Evolutionary conservation across 1,140 invertebrate genomes (phyloP).

Genomic region (Luehdorfia chinensis): DNA sequence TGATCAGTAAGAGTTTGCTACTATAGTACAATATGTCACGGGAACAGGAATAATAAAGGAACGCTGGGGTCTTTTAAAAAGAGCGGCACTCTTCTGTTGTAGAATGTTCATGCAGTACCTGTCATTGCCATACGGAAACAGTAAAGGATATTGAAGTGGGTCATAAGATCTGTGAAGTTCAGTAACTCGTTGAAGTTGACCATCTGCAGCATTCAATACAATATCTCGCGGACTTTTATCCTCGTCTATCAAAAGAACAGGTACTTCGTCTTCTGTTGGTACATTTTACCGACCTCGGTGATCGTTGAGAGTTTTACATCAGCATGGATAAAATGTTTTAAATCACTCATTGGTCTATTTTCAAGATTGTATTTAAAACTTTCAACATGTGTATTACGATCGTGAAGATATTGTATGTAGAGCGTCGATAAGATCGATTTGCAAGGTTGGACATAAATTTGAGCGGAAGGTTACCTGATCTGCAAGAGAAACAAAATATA

Average conservation of each 20-base stretch:
- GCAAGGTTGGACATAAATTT: slow-evolving; percentile 28
- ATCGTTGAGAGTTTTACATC: slow-evolving; percentile 25
- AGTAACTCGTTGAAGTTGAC: slow-evolving; percentile 18
- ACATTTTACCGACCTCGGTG: slow-evolving; percentile 19
- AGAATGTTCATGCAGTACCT: slow-evolving; percentile 1
- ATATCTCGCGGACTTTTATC: slow-evolving; percentile 14
- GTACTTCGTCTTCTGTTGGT: background rate
- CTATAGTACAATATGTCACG: too few species aligned
- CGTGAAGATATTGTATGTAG: slow-evolving; percentile 20
- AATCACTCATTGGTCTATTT: slow-evolving; percentile 27
- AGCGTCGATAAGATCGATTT: slow-evolving; percentile 29
- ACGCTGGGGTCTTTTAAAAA: too few species aligned
- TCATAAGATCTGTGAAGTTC: slow-evolving; percentile 21
- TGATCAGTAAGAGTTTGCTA: too few species aligned
- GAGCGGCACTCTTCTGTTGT: background rate
- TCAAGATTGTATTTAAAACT: slow-evolving; percentile 34
- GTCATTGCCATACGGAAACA: slow-evolving; percentile 8
- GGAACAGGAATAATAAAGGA: too few species aligned
- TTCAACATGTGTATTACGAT: slow-evolving; percentile 20
- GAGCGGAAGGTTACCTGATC: slow-evolving; percentile 32
- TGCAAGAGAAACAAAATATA: slow-evolving; percentile 32
- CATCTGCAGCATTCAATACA: slow-evolving; percentile 15
- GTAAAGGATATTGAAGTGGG: slow-evolving; percentile 10
- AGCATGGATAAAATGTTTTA: slow-evolving; percentile 33
- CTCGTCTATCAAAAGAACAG: slow-evolving; percentile 21